Evolutionary conservation across 2,888 invertebrate genomes (phyloP).

Genomic region (Acronicta aceris): DNA sequence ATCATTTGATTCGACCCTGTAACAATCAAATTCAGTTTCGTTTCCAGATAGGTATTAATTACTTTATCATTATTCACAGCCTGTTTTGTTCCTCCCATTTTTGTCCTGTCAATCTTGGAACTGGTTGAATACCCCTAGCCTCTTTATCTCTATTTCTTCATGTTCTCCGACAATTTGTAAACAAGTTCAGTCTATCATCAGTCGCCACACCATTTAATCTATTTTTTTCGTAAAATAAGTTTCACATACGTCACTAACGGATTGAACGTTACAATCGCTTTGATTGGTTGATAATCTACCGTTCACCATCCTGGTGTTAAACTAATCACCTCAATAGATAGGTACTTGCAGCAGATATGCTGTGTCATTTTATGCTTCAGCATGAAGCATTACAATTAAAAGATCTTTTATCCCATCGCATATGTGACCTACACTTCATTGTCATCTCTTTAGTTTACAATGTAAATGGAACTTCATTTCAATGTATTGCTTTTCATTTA

Average conservation of each 20-base stretch:
- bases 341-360: conserved; percentile 10
- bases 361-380: conserved; percentile 21
- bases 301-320: conserved; percentile 18
- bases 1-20: no score
- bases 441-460: no score
- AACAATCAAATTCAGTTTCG: no score
- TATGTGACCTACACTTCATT: background rate
- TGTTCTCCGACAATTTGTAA: conserved; percentile 15
- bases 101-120: no score
- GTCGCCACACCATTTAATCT: conserved; percentile 25
- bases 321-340: conserved; percentile 28
- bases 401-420: background rate
- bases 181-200: conserved; percentile 4
- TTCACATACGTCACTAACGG: conserved; percentile 18
- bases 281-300: conserved; percentile 35
- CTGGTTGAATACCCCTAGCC: no score
- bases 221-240: conserved; percentile 14
- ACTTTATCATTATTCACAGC: no score
- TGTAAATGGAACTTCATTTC: no score
- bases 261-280: conserved; percentile 16
- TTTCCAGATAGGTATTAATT: no score
- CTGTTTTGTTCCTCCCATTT: no score
- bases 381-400: background rate
- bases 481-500: no score
- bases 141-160: background rate